Percentiles rank a stretch among this genome's conserved stretches.
These are phyloP conservation scores for Bubalus kerabau DNA, from an alignment of 2,113 vertebrate genomes.

Conservation along the genomic window DNA sequence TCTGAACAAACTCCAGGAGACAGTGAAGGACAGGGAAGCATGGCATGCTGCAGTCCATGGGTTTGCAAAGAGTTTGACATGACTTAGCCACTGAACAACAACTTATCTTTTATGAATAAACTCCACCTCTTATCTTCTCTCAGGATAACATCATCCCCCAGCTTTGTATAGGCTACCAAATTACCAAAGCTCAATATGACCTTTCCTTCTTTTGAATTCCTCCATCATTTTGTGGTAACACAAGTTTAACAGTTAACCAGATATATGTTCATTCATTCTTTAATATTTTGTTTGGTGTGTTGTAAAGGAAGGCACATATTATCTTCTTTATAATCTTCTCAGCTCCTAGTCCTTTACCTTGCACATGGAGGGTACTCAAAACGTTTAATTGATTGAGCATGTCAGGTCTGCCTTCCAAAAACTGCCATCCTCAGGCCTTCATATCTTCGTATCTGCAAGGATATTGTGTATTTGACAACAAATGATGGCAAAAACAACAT, in stretches of 20 bases:
- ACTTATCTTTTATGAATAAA: not conserved
- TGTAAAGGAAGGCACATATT: not conserved
- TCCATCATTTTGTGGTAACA: not conserved
- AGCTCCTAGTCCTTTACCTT: not conserved
- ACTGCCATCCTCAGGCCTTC: not conserved
- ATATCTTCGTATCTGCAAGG: not conserved
- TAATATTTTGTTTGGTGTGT: not conserved
- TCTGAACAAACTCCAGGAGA: not conserved
- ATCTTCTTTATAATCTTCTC: not conserved
- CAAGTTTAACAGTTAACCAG: not conserved
- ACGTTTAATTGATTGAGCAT: not conserved
- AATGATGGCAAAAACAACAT: not conserved
- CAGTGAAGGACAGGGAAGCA: not conserved
- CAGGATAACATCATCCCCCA: not conserved
- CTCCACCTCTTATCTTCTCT: not conserved
- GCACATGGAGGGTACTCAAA: not conserved
- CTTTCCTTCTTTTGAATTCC: not conserved
- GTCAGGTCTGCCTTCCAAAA: not conserved
- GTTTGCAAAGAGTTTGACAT: not conserved
- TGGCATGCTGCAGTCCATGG: not conserved
- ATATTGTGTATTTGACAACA: not conserved
- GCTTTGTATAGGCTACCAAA: not conserved
- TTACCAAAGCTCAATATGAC: not conserved
- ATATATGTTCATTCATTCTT: not conserved
- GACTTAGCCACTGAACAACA: not conserved